Evolutionary conservation across 2,888 invertebrate species (phyloP).

Genomic region (Thymelicus sylvestris): DNA sequence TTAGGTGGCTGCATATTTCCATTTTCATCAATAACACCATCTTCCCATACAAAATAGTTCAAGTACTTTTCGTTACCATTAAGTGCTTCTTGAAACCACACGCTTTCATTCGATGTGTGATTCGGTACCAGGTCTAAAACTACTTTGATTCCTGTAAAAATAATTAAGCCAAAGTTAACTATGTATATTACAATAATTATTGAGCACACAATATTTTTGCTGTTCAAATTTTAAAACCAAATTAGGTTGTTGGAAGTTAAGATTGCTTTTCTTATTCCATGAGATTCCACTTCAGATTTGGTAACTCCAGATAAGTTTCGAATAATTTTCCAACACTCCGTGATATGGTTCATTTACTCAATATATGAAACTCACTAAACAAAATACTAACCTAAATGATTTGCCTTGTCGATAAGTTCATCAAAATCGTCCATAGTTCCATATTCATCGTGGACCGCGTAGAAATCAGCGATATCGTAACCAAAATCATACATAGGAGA

Average conservation of each 20-base stretch:
- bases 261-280: too few species aligned
- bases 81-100: constrained; percentile 92
- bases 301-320: too few species aligned
- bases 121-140: constrained; percentile 89
- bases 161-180: not conserved
- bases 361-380: too few species aligned
- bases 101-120: constrained; percentile 91
- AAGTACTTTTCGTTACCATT: constrained; percentile 85
- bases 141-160: constrained; percentile 77
- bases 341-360: too few species aligned
- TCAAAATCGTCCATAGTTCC: constrained; percentile 90
- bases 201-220: too few species aligned
- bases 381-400: constrained; percentile 70
- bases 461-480: constrained; percentile 91
- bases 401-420: constrained; percentile 77
- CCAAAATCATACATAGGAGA: constrained; percentile 93
- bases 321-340: too few species aligned
- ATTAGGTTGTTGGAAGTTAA: too few species aligned
- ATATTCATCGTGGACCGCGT: constrained; percentile 87
- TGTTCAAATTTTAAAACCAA: too few species aligned
- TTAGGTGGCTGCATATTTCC: constrained; percentile 86
- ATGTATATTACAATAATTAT: too few species aligned
- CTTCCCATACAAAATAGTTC: constrained; percentile 90
- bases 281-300: too few species aligned
- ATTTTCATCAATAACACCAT: constrained; percentile 75